Base-by-base conservation (phyloP, 2,888 invertebrate species). In the Lepidochitona cinerea region DNA sequence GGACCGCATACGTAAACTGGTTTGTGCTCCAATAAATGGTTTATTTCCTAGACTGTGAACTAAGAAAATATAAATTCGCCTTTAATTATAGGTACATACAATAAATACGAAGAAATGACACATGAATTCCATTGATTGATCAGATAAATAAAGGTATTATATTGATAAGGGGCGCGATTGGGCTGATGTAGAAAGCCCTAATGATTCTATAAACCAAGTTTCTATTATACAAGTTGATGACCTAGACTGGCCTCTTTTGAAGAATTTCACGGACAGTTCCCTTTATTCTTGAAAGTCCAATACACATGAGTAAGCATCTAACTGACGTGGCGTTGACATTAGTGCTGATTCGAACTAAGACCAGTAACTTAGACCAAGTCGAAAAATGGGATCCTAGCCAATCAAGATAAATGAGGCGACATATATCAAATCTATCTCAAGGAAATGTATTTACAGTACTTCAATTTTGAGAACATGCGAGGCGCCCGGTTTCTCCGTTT, bases 401-500 rank as follows among this genome's bases (percentile, higher is more conserved):
- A 59, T 59, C 29, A 59, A 59, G 59, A 29, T 59, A 59, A 32
- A 59, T 59, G 59, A 29, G 9, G 23, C 4, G 23, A 59, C 59
- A 59, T 59, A 23, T 59, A 59, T 59, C 59, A 59, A 59, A 59
- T 59, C 7, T 59, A 59, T 59, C 7, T 59, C 23, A 14, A 14
- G 12, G 59, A 59, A 59, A 59, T 59, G 18, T 59, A 59, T 59
- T 59, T 59, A 59, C 59, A 29, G 59, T 59, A 23, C 59, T 59
- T 26, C 32, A 59, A 59, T 14, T 59, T 23, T 32, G 23, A 32
- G 29, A 18, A 59, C 12, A 59, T 32, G 23, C 59, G 14, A 9
- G 59, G 59, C 32, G 59, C 59, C 26, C 26, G 59, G 23, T 59
- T 29, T 59, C 59, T 59, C 59, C 29, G 14, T 14, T 23, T 29